These are phyloP conservation scores for Diadromus collaris DNA, from an alignment of 2,888 invertebrate genomes.

Conservation along the genomic window DNA sequence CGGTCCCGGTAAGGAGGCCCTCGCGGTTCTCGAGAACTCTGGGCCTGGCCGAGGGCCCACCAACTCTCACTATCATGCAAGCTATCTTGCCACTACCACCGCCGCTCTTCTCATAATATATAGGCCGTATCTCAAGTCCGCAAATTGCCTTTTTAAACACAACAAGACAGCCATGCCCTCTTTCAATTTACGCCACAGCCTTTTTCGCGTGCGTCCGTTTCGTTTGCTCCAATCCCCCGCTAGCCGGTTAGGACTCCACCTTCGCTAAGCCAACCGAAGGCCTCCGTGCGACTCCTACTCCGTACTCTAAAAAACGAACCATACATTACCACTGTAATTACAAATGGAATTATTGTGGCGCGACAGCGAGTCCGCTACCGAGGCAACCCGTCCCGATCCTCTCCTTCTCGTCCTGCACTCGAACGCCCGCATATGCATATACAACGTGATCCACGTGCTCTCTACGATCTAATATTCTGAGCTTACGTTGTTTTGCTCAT, in stretches of 20 bases:
- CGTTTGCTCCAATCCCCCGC: conserved; percentile 65
- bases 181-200: conserved; percentile 78
- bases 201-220: conserved; percentile 72
- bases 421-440: conserved; percentile 2
- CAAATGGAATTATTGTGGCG: conserved; percentile 64
- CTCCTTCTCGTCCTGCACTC: not conserved
- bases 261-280: conserved; percentile 42
- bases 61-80: conserved; percentile 72
- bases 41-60: conserved; percentile 48
- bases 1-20: conserved; percentile 39
- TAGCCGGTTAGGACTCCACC: conserved; percentile 41
- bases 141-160: conserved; percentile 79
- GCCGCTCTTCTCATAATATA: conserved; percentile 74
- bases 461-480: conserved; percentile 11
- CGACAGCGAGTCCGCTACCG: conserved; percentile 64
- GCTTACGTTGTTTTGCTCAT: not conserved
- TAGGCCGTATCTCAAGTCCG: conserved; percentile 79
- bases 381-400: conserved; percentile 49
- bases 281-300: conserved; percentile 8
- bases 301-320: conserved; percentile 59
- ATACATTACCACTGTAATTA: conserved; percentile 68
- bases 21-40: conserved; percentile 48
- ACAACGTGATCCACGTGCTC: not conserved
- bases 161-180: conserved; percentile 78
- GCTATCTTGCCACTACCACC: conserved; percentile 74